Base-by-base conservation (phyloP, 2,888 invertebrate genomes). In the Dorcus hopei region DNA sequence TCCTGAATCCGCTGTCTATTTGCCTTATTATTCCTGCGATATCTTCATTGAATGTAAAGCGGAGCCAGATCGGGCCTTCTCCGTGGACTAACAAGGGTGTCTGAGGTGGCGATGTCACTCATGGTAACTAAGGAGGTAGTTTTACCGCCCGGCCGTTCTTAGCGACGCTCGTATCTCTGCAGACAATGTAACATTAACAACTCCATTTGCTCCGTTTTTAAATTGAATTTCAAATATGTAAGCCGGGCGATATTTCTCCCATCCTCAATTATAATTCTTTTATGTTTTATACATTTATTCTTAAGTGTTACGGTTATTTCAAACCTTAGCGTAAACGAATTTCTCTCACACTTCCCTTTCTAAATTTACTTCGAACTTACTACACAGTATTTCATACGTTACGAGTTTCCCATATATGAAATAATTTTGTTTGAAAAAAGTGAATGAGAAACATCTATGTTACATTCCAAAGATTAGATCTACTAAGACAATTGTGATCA, bases 101-200 rank as follows among this genome's bases (percentile, higher is more conserved):
- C 72, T 74, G 77, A 77, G 77, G 78, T 77, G 77, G 77, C 74
- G 68, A 73, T 74, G 77, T 77, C 78, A 78, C 72, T 78, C 78
- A 77, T 64, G 68, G 70, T 76, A 76, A 76, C 74, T 76, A 75
- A 72, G 59, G 72, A 75, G 74, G 72, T 72, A 71, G 70, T 68
- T 66, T 64, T 70, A 71, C 76, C 74, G 74, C 76, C 74, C 74
- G 72, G 70, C 67, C 61, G 69, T 57, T 54, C 71, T 68, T 64
- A 64, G 69, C 70, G 66, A 65, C 62, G 69, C 62, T 72, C 76
- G 74, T 74, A 80, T 79, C 78, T 78, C 48, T 52, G 79, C 80
- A 80, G 80, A 84, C 84, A 85, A 85, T 85, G 84, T 83, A 82
- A 80, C 75, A 77, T 77, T 77, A 77, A 76, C 69, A 69, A 70